Evolutionary conservation across 2,888 invertebrate genomes (phyloP), one percentile per base, ranked within the genome.

Genomic region (Drosophila tripunctata): DNA sequence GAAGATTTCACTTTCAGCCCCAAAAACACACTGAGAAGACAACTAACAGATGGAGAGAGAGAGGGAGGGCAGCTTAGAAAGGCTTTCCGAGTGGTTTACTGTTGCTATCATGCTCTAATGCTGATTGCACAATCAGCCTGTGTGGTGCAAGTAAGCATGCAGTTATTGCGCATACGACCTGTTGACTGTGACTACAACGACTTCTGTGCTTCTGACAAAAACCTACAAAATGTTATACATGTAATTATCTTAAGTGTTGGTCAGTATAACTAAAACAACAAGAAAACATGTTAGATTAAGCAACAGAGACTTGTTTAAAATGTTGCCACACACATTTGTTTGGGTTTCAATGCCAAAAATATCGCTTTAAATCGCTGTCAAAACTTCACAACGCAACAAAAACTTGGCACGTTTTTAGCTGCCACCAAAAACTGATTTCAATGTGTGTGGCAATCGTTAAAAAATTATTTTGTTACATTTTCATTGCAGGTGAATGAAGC

Each of bases 41-140:
- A 10, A 2, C 31, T 21, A 27, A 19, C 21, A 21, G n/a, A n/a
- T n/a, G n/a, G n/a, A n/a, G n/a, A 21, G 21, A 21, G 4, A 21
- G 21, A 21, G 4, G 21, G 3, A 4, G 21, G 3, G 21, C 3
- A 21, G 3, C 4, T 21, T 21, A 21, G 4, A 21, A 22, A 31
- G n/a, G n/a, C n/a, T n/a, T n/a, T n/a, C n/a, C n/a, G n/a, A n/a
- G n/a, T n/a, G n/a, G n/a, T n/a, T n/a, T n/a, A n/a, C n/a, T 69
- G 71, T 47, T 69, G 41, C 41, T 48, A 69, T 75, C 71, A 55
- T 43, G 66, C 55, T 52, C 65, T 75, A 70, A 75, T 55, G 70
- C 71, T 84, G 81, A 86, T 87, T 84, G 81, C 68, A 66, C 81
- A 77, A 86, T 80, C 78, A 74, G 81, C 48, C 63, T 63, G 69